These are phyloP conservation scores for Mylabris phalerata DNA, from an alignment of 1,140 invertebrate genomes.

Conservation along the genomic window DNA sequence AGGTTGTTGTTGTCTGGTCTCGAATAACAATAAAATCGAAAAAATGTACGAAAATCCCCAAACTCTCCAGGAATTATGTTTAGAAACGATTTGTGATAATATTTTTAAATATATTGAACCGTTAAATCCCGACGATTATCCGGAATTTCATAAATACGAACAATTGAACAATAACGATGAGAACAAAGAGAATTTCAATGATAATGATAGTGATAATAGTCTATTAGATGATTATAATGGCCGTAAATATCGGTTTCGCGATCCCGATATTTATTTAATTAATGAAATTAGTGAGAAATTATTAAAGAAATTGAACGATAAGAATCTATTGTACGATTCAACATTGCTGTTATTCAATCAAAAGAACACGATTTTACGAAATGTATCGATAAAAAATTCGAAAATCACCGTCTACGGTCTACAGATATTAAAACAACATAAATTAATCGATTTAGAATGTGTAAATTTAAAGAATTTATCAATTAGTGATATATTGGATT, in stretches of 20 bases:
- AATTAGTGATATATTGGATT: conserved; percentile 44
- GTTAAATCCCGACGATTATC: not conserved
- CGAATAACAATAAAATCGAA: too few relatives aligned
- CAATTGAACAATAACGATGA: not conserved
- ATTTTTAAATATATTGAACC: conserved; percentile 48
- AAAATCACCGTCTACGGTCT: conserved; percentile 57
- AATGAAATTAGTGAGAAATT: conserved; percentile 62
- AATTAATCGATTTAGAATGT: conserved; percentile 57
- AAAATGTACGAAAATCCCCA: conserved; percentile 57
- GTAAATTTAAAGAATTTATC: conserved; percentile 29
- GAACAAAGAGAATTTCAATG: not conserved
- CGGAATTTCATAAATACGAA: not conserved
- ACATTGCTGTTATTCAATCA: conserved; percentile 60
- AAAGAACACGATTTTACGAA: conserved; percentile 55
- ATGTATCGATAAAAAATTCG: conserved; percentile 48
- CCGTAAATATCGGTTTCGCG: conserved; percentile 46
- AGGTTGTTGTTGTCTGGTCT: too few relatives aligned
- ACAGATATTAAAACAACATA: conserved; percentile 58
- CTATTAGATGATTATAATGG: not conserved
- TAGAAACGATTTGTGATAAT: conserved; percentile 65
- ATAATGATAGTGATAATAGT: not conserved
- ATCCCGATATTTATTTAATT: conserved; percentile 60
- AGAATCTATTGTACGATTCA: conserved; percentile 57
- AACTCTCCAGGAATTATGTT: conserved; percentile 59
- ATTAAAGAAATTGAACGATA: conserved; percentile 55